These are phyloP conservation scores for Petaurus breviceps DNA, from an alignment of 2,113 vertebrate species.

Conservation along the genomic window DNA sequence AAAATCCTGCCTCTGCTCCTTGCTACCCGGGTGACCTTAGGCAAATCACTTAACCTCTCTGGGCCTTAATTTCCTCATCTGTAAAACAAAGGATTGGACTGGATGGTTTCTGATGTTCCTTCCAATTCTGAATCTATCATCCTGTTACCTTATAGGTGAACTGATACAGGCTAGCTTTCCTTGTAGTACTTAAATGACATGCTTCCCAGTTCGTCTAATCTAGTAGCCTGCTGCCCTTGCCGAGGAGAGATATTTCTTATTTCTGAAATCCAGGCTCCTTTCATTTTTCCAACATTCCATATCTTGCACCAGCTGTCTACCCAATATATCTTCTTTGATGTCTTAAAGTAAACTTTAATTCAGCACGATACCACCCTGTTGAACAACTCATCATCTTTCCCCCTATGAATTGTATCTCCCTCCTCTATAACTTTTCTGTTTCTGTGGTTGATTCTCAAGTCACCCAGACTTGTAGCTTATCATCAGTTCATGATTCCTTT, in stretches of 20 bases:
- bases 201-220: background rate
- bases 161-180: background rate
- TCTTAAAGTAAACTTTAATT: background rate
- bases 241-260: background rate
- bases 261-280: background rate
- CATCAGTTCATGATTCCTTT: too few species aligned
- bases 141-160: background rate
- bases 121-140: background rate
- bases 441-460: too few species aligned
- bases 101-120: background rate
- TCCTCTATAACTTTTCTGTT: too few species aligned
- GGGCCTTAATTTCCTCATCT: background rate
- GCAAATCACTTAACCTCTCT: background rate
- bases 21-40: background rate
- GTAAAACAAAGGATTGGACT: background rate
- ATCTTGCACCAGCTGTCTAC: background rate
- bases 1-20: background rate
- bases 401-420: too few species aligned
- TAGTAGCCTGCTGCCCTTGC: background rate
- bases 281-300: background rate
- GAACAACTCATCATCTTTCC: too few species aligned
- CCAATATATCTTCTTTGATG: background rate
- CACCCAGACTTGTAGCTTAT: too few species aligned
- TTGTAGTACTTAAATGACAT: background rate
- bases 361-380: too few species aligned